A percentile compares a stretch with the other conserved stretches of the same genome.
Evolutionary conservation across 2,113 vertebrate genomes (phyloP).

Genomic region (Loxodonta africana): DNA sequence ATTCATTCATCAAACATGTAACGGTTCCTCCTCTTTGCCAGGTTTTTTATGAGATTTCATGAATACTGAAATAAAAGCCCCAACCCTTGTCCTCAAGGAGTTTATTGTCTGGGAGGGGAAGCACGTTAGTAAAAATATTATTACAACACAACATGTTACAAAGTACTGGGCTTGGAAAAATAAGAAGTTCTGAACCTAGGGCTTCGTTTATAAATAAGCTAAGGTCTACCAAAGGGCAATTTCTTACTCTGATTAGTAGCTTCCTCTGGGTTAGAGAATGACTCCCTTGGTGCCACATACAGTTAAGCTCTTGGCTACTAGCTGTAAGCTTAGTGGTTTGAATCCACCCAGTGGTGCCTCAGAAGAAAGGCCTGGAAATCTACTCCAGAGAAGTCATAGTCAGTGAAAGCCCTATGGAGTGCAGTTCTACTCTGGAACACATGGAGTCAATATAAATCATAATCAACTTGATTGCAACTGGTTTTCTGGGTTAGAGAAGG

Average conservation of each 20-base stretch:
- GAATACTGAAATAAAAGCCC: background rate
- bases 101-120: background rate
- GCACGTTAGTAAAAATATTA: background rate
- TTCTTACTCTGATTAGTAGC: background rate
- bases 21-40: background rate
- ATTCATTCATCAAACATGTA: background rate
- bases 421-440: too few relatives aligned
- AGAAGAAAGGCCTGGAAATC: too few relatives aligned
- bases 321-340: too few relatives aligned
- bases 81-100: background rate
- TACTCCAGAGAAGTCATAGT: too few relatives aligned
- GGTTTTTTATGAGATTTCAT: background rate
- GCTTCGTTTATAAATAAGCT: background rate
- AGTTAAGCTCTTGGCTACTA: too few relatives aligned
- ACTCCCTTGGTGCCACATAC: too few relatives aligned
- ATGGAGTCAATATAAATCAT: too few relatives aligned
- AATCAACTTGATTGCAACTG: too few relatives aligned
- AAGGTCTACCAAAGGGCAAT: background rate
- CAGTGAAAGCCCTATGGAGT: too few relatives aligned
- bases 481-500: background rate
- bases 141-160: background rate
- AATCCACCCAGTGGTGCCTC: too few relatives aligned
- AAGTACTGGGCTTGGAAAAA: background rate
- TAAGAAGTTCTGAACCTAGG: background rate
- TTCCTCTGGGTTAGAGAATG: background rate